Percentiles rank a stretch among this genome's conserved stretches.
Evolutionary conservation across 1,140 invertebrate genomes (phyloP).

Genomic region (Sycophaga agraensis): DNA sequence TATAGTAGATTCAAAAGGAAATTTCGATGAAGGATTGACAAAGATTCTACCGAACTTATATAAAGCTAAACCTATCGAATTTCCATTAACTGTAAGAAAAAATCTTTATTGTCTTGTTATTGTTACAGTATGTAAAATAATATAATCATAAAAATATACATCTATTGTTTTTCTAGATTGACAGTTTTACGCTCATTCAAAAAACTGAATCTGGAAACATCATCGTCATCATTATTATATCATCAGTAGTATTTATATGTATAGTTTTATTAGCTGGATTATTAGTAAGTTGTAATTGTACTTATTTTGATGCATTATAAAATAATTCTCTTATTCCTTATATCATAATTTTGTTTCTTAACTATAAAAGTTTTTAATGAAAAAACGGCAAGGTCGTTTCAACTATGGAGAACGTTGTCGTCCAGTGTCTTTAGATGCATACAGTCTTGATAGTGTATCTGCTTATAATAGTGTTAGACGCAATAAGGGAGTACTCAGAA

Average conservation of each 20-base stretch:
- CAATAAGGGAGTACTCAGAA: conserved; percentile 69
- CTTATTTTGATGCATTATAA: background rate
- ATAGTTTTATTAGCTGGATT: conserved; percentile 67
- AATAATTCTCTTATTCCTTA: too few species aligned
- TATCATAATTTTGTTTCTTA: background rate
- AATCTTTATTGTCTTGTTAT: conserved; percentile 4
- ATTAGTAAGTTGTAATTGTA: conserved; percentile 59
- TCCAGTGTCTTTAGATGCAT: conserved; percentile 83
- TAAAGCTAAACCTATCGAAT: conserved; percentile 32
- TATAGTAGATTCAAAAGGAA: conserved; percentile 45
- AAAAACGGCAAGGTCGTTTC: conserved; percentile 66
- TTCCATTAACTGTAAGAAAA: conserved; percentile 38
- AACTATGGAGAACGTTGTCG: conserved; percentile 83
- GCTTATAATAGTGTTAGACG: conserved; percentile 76
- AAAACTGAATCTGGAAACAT: conserved; percentile 55
- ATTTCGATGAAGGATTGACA: conserved; percentile 45
- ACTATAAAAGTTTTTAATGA: conserved; percentile 69
- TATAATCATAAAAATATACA: background rate
- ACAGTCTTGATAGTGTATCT: conserved; percentile 86
- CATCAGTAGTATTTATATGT: conserved; percentile 58
- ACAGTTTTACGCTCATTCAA: conserved; percentile 49
- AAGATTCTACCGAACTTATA: conserved; percentile 47
- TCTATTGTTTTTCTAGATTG: conserved; percentile 39
- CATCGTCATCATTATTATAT: conserved; percentile 59
- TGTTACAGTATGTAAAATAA: background rate